These are phyloP conservation scores for Thripadectes ignobilis DNA, from an alignment of 2,797 vertebrate species.

Conservation along the genomic window DNA sequence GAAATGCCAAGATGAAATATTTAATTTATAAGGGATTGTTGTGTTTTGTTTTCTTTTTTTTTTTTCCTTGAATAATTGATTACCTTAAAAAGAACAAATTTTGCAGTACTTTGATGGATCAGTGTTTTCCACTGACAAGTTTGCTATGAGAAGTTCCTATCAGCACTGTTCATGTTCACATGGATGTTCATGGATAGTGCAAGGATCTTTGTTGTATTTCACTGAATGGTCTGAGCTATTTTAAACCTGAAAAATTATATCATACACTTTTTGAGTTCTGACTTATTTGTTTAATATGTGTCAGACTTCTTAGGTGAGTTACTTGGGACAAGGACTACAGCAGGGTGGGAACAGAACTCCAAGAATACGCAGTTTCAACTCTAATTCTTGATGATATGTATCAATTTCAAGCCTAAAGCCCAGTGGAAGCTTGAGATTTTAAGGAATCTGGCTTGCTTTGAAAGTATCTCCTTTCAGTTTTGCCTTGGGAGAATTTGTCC, in stretches of 20 bases:
- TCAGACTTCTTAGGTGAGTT: not conserved
- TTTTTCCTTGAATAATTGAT: not conserved
- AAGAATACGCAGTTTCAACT: not conserved
- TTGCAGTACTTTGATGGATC: not conserved
- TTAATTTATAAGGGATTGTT: not conserved
- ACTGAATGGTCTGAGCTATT: not conserved
- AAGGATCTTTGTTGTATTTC: not conserved
- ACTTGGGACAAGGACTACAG: not conserved
- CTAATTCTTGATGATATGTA: not conserved
- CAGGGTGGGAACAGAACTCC: not conserved
- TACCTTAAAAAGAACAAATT: not conserved
- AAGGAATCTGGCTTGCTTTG: not conserved
- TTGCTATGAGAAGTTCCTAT: not conserved
- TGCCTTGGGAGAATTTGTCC: not conserved
- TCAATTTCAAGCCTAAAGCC: not conserved
- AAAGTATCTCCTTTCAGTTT: not conserved
- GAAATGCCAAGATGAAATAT: not conserved
- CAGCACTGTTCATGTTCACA: not conserved
- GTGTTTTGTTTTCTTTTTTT: not conserved
- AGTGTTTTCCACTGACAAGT: not conserved
- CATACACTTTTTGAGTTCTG: not conserved
- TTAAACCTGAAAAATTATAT: not conserved
- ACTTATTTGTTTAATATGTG: not conserved
- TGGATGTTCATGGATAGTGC: accelerated
- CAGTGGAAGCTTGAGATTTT: not conserved